Evolutionary conservation across 1,140 invertebrate genomes (phyloP).

Genomic region (Atta texana): DNA sequence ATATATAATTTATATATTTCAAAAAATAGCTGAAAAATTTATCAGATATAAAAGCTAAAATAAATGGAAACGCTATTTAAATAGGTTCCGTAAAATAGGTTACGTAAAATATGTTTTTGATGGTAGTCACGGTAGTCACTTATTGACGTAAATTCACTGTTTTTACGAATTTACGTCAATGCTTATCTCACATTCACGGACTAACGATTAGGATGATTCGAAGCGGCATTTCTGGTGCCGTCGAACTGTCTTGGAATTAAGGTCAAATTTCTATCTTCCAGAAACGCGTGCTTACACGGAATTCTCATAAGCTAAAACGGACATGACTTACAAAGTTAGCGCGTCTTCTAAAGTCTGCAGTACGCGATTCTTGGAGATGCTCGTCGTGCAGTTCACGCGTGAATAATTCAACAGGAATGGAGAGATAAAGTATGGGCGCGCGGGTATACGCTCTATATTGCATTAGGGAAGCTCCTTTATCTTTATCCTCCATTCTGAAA

Average conservation of each 20-base stretch:
- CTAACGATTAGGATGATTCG: conserved; percentile 3
- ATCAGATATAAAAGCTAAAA: background rate
- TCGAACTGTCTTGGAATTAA: conserved; percentile 21
- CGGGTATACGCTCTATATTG: conserved; percentile 54
- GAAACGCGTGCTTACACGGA: conserved; percentile 40
- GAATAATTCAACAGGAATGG: conserved; percentile 64
- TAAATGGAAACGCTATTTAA: background rate
- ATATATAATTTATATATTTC: background rate
- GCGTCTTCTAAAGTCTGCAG: conserved; percentile 54
- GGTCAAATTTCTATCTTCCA: conserved; percentile 40
- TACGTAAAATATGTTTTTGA: background rate
- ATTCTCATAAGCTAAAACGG: conserved; percentile 62
- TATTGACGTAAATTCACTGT: background rate
- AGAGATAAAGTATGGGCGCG: conserved; percentile 58
- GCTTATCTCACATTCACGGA: background rate
- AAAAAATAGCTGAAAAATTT: background rate
- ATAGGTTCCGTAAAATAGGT: background rate
- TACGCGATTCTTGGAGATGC: conserved; percentile 54
- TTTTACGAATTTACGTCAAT: background rate
- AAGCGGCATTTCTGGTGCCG: background rate
- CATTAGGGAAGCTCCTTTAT: conserved; percentile 57
- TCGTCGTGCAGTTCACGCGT: conserved; percentile 59
- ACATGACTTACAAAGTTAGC: conserved; percentile 63
- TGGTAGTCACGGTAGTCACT: background rate
- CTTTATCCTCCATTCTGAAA: conserved; percentile 59